Evolutionary conservation across 1,140 invertebrate species (phyloP), one percentile per base, ranked within the genome.

Genomic region (Drosophila navojoa): DNA sequence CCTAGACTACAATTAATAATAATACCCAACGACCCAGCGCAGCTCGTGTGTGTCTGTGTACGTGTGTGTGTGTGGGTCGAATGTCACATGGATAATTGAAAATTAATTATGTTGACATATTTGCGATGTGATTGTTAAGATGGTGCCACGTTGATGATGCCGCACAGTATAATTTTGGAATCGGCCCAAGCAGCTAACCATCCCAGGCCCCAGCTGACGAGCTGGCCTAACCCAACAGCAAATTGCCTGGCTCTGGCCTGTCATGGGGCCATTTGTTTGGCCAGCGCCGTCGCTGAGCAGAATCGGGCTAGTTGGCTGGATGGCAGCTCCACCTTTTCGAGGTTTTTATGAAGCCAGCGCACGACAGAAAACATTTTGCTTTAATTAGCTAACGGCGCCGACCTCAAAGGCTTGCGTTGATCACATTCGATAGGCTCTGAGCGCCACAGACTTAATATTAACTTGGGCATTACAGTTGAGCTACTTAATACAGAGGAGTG

Each of bases 41-140:
- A 27, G 22, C 49, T 25, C 53, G 1, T 16, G 25, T 25, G 27
- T 69, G 42, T 22, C 15, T 7, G 55, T 25, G 52, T 47, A 27
- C 29, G 58, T 64, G 61, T 59, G 38, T 54, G 64, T 45, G 60
- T 42, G 40, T 42, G 40, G 40, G 5, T 49, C 40, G 62, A 85
- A 85, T 81, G 81, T 81, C 81, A 80, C 81, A 70, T 70, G 77
- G 73, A 89, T 89, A 89, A 89, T 89, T 89, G 84, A 89, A 89
- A 89, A 89, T 89, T 89, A 89, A 89, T 89, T 89, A 89, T 89
- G 84, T 89, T 89, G 84, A 89, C 84, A 89, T 89, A 89, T 89
- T 89, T 80, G 73, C 84, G 84, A 87, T 89, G 85, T 89, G 84
- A 89, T 89, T 89, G 79, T 84, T 77, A 78, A 80, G 85, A 89